Evolutionary conservation across 2,797 vertebrate species (phyloP), one percentile per base, ranked within the genome.

Genomic region (Myotis pilosus): DNA sequence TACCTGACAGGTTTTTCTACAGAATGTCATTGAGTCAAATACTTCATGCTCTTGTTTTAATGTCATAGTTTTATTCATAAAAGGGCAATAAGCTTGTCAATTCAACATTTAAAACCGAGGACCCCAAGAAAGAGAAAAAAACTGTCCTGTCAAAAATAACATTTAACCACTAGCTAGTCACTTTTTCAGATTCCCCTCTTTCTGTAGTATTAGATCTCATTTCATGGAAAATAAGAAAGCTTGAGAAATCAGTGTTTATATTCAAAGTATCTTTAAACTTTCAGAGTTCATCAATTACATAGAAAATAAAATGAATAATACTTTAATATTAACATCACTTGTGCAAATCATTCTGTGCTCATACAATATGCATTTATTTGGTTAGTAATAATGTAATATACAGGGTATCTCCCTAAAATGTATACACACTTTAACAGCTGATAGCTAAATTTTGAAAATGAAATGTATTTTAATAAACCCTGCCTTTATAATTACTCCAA

Each of bases 91-190:
- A 87, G n/a, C 23, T 10, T 79, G 36, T 33, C 25, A 72, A 53
- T n/a, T 78, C 41, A 94, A 30, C 8, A 25, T 72, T 89, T 92
- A 93, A 91, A 91, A 80, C 75, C 55, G 25, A 53, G 71, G 55
- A 91, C 3, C 41, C 64, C 71, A 76, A 33, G 64, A 81, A 53
- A 66, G 6, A 33, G 25, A 75, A 74, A 55, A 15, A 88, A 74
- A 87, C 55, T 62, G 2, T 57, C 20, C n/a, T 57, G 30, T 75
- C n/a, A 91, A 92, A 95, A 64, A 68, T 44, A 80, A 5, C 8
- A 75, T 83, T 85, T 86, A 11, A 47, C 15, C n/a, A 87, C 33
- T 68, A 75, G 47, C 55, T 60, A 82, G 53, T 72, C 55, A 82
- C 28, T 64, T 74, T 74, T 57, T 60, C 7, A 62, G 6, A 19